A percentile compares a stretch with the other conserved stretches of the same genome.
phyloP scores from a whole-genome alignment of 2,113 vertebrate genomes.

The Elachura formosa region DNA sequence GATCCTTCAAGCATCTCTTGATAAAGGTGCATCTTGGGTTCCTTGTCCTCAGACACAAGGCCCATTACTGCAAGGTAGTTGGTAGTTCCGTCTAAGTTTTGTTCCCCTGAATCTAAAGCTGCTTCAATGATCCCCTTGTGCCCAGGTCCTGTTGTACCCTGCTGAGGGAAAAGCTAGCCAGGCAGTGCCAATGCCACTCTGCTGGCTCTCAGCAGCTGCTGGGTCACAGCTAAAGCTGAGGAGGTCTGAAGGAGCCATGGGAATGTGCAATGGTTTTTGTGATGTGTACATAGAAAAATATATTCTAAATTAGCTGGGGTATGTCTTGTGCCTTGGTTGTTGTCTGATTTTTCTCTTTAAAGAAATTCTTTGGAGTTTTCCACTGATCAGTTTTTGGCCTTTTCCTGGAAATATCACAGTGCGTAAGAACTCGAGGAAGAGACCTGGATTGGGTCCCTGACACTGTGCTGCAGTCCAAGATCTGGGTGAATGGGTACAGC shows the following conservation, averaged over 20 bases:
- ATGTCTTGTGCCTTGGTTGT: neutral
- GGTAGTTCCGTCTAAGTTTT: neutral
- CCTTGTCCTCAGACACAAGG: neutral
- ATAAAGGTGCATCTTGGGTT: neutral
- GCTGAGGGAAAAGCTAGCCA: neutral
- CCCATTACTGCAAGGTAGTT: neutral
- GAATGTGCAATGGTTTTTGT: neutral
- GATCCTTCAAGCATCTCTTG: neutral
- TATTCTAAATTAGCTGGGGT: neutral
- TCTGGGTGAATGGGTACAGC: neutral
- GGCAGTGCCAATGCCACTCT: accelerated
- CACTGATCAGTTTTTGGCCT: neutral
- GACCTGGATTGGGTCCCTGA: neutral
- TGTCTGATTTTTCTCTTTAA: neutral
- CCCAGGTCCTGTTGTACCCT: neutral
- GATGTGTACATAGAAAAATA: neutral
- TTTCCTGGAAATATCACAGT: neutral
- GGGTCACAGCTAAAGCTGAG: neutral
- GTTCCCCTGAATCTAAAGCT: neutral
- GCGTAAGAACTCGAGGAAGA: neutral
- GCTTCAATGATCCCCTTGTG: neutral
- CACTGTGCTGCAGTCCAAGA: neutral
- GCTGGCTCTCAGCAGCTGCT: neutral
- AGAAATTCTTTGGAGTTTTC: neutral
- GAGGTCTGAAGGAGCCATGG: neutral